Evolutionary conservation across 2,113 vertebrate genomes (phyloP).

Genomic region (Meleagris gallopavo): DNA sequence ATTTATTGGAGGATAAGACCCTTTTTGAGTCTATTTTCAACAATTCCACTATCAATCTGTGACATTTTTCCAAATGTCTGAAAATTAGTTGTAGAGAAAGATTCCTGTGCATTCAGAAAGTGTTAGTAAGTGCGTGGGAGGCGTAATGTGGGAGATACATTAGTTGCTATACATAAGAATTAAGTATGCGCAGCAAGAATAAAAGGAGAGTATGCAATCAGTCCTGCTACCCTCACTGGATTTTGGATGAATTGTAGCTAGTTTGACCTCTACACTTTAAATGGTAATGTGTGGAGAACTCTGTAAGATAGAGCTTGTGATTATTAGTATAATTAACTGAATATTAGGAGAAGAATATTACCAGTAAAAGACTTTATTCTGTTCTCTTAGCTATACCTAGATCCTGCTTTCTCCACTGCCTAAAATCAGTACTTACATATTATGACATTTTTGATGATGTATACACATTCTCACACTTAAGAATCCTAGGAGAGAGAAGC

Average conservation of each 20-base stretch:
- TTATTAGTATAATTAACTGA: background rate
- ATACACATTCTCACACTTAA: background rate
- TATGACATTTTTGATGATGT: conserved; percentile 21
- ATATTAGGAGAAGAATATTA: background rate
- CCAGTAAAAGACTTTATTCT: background rate
- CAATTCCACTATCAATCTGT: conserved; percentile 10
- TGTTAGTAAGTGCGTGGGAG: conserved; percentile 18
- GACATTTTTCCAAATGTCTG: conserved; percentile 21
- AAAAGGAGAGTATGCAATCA: conserved; percentile 26
- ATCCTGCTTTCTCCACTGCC: fast-evolving
- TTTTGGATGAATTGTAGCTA: background rate
- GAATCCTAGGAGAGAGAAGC: background rate
- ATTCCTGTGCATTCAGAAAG: conserved; percentile 37
- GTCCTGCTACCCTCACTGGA: background rate
- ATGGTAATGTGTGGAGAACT: conserved; percentile 14
- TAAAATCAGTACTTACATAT: conserved; percentile 26
- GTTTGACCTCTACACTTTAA: background rate
- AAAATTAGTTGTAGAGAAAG: conserved; percentile 48
- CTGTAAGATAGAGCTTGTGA: background rate
- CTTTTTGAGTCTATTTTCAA: conserved; percentile 19
- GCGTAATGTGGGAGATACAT: conserved; percentile 42
- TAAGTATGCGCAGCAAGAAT: conserved; percentile 17
- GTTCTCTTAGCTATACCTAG: background rate
- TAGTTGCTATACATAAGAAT: conserved; percentile 55
- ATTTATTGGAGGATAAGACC: conserved; percentile 3